Percentiles rank a stretch among this genome's conserved stretches.
These are phyloP conservation scores for Clivina fossor DNA, from an alignment of 2,888 invertebrate species.

Conservation along the genomic window DNA sequence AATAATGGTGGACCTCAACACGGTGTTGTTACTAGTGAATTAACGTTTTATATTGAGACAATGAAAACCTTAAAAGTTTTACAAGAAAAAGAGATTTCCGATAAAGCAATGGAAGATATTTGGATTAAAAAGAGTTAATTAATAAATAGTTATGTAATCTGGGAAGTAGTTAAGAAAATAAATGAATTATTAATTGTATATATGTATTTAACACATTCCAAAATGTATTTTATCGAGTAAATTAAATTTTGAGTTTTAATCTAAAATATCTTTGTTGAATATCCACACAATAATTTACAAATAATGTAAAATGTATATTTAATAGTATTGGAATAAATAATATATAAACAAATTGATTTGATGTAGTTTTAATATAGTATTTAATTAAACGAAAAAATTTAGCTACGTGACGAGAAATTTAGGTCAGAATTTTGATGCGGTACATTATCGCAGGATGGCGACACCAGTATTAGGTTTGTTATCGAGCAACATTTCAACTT, in stretches of 20 bases:
- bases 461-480: slow-evolving; percentile 2
- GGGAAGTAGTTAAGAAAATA: neutral
- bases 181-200: slow-evolving; percentile 19
- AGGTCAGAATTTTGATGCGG: slow-evolving; percentile 3
- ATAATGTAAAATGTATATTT: slow-evolving; percentile 21
- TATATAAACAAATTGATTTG: neutral
- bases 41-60: slow-evolving; percentile 88
- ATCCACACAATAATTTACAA: neutral
- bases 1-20: slow-evolving; percentile 98
- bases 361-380: neutral
- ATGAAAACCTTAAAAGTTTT: slow-evolving; percentile 77
- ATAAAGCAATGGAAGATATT: slow-evolving; percentile 80
- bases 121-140: slow-evolving; percentile 65
- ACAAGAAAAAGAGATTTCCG: slow-evolving; percentile 70
- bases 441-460: slow-evolving; percentile 8
- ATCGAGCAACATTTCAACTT: slow-evolving; percentile 25
- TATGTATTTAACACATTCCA: slow-evolving; percentile 30
- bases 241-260: slow-evolving; percentile 10
- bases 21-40: slow-evolving; percentile 89
- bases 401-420: slow-evolving; percentile 4
- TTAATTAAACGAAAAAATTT: neutral
- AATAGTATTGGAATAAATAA: slow-evolving; percentile 28
- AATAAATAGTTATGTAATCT: too few relatives aligned
- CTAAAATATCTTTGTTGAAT: slow-evolving; percentile 5
- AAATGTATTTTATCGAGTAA: slow-evolving; percentile 28